Evolutionary conservation across 1,140 invertebrate species (phyloP), one percentile per base, ranked within the genome.

Genomic region (Danaus plexippus): DNA sequence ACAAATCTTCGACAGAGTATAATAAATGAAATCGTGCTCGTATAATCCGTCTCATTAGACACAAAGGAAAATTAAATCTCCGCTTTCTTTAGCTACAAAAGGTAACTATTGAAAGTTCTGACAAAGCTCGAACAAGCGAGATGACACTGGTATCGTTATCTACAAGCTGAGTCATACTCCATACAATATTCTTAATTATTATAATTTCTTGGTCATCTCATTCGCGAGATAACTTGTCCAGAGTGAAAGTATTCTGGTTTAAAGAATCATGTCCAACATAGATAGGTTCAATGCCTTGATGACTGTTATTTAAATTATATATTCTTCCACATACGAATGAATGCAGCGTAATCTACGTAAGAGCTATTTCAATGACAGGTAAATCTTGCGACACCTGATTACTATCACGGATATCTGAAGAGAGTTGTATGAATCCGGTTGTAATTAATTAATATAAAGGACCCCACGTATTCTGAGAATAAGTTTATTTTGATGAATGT

Each of bases 251-350:
- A 81, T 80, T 78, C 78, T 76, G 70, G 71, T 78, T 75, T 68
- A 54, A 61, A 69, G 77, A 76, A 77, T 78, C 73, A 78, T 71
- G 59, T 70, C 66, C 66, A 57, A 53, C 64, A 71, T 70, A 68
- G 63, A 71, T 79, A 85, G 82, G 82, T 85, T 85, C 82, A 85
- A 82, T 85, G 82, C 70, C 77, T 84, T 71, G 72, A 79, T 77
- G 77, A 71, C 66, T 75, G 75, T 80, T 81, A 80, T 77, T 75
- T 68, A 80, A 80, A 79, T 70, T 77, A 70, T 77, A 72, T 73
- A 72, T 60, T 68, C 4, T 32, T 32, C 22, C 5, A 32, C 7
- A 32, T 32, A 32, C 15, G 42, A 52, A 53, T 53, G 52, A 10
- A 53, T 61, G 57, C 70, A 68, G 57, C 57, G 68, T 72, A 69